Percentiles rank a stretch among this genome's conserved stretches.
These are phyloP conservation scores for Diabrotica undecimpunctata DNA, from an alignment of 1,140 invertebrate genomes.

Conservation along the genomic window DNA sequence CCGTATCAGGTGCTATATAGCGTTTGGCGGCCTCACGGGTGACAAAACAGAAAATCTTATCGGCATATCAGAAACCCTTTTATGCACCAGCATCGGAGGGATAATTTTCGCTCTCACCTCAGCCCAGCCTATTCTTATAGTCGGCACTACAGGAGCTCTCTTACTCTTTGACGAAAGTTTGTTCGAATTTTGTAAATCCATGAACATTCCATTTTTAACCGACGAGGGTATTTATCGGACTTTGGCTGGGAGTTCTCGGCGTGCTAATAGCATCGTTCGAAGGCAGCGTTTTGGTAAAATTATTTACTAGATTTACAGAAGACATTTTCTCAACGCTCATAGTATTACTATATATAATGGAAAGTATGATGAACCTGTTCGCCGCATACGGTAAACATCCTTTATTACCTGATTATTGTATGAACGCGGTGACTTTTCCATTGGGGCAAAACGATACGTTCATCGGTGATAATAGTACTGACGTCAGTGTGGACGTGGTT, in stretches of 20 bases:
- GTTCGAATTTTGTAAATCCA: constrained; percentile 74
- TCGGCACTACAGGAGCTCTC: constrained; percentile 91
- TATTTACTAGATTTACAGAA: constrained; percentile 93
- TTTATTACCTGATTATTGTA: constrained; percentile 65
- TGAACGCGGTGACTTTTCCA: constrained; percentile 19
- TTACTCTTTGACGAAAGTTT: constrained; percentile 91
- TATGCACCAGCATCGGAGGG: constrained; percentile 75
- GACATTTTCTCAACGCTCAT: constrained; percentile 96
- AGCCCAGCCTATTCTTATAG: constrained; percentile 87
- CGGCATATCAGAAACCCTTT: constrained; percentile 87
- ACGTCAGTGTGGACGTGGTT: constrained; percentile 19
- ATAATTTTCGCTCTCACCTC: constrained; percentile 81
- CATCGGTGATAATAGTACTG: constrained; percentile 21
- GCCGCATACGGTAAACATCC: constrained; percentile 70
- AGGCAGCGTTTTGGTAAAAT: constrained; percentile 84
- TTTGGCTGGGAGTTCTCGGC: constrained; percentile 87
- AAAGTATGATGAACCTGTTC: constrained; percentile 77
- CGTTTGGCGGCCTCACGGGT: constrained; percentile 89
- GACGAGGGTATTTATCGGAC: constrained; percentile 83
- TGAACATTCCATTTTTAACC: constrained; percentile 77
- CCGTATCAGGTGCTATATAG: constrained; percentile 89
- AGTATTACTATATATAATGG: constrained; percentile 89
- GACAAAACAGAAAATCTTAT: constrained; percentile 88
- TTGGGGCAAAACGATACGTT: constrained; percentile 30
- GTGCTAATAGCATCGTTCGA: constrained; percentile 81